Evolutionary conservation across 2,113 vertebrate species (phyloP).

Genomic region (Donacobius atricapilla): DNA sequence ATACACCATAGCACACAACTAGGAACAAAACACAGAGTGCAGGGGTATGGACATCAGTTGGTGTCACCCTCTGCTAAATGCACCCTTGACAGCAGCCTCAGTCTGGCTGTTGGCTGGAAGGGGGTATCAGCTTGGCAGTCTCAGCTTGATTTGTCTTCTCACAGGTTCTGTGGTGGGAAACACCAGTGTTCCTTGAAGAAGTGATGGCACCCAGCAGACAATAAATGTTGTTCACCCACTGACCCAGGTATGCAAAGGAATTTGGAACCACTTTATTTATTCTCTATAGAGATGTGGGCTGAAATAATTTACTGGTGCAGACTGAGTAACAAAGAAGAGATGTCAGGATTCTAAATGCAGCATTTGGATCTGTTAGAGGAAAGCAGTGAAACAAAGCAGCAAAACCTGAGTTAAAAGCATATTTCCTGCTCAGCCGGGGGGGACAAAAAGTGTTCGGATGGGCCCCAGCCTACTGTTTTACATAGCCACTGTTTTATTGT

Average conservation of each 20-base stretch:
- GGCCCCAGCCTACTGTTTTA: not conserved
- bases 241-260: not conserved
- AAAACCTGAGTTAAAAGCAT: not conserved
- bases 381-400: not conserved
- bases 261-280: not conserved
- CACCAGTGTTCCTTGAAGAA: not conserved
- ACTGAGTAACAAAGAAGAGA: not conserved
- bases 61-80: not conserved
- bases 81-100: fast-evolving
- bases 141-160: not conserved
- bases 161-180: not conserved
- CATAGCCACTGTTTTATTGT: constrained; percentile 49
- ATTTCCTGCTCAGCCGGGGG: not conserved
- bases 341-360: not conserved
- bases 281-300: not conserved
- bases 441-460: not conserved
- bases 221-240: not conserved
- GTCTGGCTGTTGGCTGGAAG: not conserved
- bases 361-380: not conserved
- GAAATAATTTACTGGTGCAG: not conserved
- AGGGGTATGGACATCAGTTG: fast-evolving
- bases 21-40: not conserved
- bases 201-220: not conserved
- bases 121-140: not conserved
- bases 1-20: not conserved